Base-by-base conservation (phyloP, 2,797 vertebrate genomes). In the Hozukius guyotensis region DNA sequence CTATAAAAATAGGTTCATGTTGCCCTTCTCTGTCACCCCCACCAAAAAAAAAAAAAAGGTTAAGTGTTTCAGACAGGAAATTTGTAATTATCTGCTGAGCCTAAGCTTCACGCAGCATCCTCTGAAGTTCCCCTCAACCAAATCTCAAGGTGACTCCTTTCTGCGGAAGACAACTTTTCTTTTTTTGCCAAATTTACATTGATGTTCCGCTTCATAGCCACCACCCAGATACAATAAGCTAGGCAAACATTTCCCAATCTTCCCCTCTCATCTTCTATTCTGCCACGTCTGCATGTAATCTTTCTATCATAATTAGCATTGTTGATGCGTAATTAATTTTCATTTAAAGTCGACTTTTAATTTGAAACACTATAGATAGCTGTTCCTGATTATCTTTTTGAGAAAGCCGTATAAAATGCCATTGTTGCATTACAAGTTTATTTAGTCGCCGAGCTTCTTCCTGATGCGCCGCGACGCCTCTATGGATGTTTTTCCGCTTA, bases 321-420 rank as follows among this genome's bases (percentile, higher is more conserved):
- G 92, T 94, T 91, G 67, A 93, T 92, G 87, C 87, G 87, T 94
- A 93, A 96, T 95, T 95, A 81, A 92, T 95, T 94, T 93, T 84
- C 52, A 91, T 93, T 93, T 94, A 87, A 93, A 93, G 92, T 77
- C 74, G 59, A 80, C 59, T 93, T 91, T 93, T 93, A 91, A 94
- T 94, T 92, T 89, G 77, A 92, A 91, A 89, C 85, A 88, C 72
- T 81, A n/a, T 62, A 78, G 74, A 86, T 86, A 68, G 73, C 75
- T 59, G 69, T 78, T 85, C 6, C 9, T 56, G 83, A 91, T 92
- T 88, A 85, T 91, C 82, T 84, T 80, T 68, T 61, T 12, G 55
- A 85, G 85, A 86, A 84, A 78, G 70, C 24, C 2, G 1, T 25
- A 55, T n/a, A 78, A 84, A 86, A 77, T 63, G 62, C 83, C 80